Evolutionary conservation across 2,113 vertebrate genomes (phyloP).

Genomic region (Paradoxurus hermaphroditus): DNA sequence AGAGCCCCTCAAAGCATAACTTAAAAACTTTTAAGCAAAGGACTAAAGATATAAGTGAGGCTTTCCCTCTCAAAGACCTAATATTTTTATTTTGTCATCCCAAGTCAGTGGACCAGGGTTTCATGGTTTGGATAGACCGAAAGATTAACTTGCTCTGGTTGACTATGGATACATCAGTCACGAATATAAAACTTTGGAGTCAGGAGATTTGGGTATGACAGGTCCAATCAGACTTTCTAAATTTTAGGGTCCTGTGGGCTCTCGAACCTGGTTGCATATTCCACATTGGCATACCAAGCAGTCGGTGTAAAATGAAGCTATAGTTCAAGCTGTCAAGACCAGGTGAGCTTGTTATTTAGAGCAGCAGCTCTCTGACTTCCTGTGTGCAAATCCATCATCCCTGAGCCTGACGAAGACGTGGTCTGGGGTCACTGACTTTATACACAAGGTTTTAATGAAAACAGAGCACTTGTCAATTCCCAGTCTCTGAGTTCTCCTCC

Average conservation of each 20-base stretch:
- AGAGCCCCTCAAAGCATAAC: not conserved
- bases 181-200: not conserved
- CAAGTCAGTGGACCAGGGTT: not conserved
- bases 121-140: not conserved
- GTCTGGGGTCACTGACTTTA: not conserved
- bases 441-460: not conserved
- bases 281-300: not conserved
- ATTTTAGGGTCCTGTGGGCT: not conserved
- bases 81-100: not conserved
- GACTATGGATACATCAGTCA: not conserved
- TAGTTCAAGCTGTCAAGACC: conserved; percentile 52
- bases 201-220: not conserved
- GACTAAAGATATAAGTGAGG: not conserved
- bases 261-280: not conserved
- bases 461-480: not conserved
- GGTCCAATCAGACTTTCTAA: not conserved
- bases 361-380: conserved; percentile 9
- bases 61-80: not conserved
- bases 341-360: conserved; percentile 51
- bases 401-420: not conserved
- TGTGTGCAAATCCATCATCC: conserved; percentile 44
- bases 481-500: not conserved
- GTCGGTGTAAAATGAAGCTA: not conserved
- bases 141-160: not conserved
- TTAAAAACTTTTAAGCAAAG: not conserved